These are phyloP conservation scores for Chaetura pelagica DNA, from an alignment of 2,113 vertebrate genomes.

Conservation along the genomic window DNA sequence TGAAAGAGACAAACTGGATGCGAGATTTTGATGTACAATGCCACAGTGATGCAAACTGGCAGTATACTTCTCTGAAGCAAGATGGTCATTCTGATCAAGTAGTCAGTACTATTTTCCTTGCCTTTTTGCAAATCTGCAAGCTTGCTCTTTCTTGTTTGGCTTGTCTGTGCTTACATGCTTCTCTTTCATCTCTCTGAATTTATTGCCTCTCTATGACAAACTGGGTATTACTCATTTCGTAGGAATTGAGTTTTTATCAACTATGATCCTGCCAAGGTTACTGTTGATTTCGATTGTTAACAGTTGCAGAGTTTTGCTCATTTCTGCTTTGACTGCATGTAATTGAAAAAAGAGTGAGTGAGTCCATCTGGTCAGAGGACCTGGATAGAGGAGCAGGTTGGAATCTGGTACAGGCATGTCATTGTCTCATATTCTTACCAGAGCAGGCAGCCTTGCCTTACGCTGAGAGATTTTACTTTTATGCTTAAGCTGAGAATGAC, in stretches of 20 bases:
- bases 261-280: slow-evolving; percentile 17
- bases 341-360: not conserved
- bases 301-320: not conserved
- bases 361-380: not conserved
- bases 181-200: slow-evolving; percentile 35
- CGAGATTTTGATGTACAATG: not conserved
- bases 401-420: not conserved
- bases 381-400: not conserved
- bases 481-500: not conserved
- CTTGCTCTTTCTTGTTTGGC: not conserved
- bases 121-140: not conserved
- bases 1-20: slow-evolving; percentile 12
- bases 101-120: not conserved
- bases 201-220: slow-evolving; percentile 27
- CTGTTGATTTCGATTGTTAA: slow-evolving; percentile 20
- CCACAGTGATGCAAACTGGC: not conserved
- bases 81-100: not conserved
- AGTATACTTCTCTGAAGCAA: not conserved
- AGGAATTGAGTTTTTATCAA: not conserved
- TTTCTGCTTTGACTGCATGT: not conserved
- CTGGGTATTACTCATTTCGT: slow-evolving; percentile 34
- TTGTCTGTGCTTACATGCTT: not conserved
- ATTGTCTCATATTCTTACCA: not conserved
- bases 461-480: not conserved
- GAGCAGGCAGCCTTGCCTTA: not conserved